Percentiles rank a stretch among this genome's conserved stretches.
phyloP scores from a whole-genome alignment of 2,113 vertebrate genomes.

The Oostethus manadensis region DNA sequence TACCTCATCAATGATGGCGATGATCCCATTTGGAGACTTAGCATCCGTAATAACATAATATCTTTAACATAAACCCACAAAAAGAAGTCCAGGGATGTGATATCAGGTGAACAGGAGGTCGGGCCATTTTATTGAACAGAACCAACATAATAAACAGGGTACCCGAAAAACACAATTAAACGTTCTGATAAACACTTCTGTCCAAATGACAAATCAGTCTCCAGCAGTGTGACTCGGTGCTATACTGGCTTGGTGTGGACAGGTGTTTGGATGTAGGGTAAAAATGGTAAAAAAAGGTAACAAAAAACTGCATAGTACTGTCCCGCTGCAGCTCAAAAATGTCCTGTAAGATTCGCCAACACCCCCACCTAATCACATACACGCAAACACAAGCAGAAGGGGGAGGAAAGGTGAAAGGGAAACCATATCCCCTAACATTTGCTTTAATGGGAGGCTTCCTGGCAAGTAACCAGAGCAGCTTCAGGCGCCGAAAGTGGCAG shows the following conservation, averaged over 20 bases:
- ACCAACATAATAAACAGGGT: no score
- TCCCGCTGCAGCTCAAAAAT: slow-evolving; percentile 45
- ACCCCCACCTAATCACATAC: not conserved
- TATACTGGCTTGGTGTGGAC: not conserved
- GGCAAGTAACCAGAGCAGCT: slow-evolving; percentile 61
- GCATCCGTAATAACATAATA: no score
- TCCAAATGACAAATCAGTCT: slow-evolving; percentile 40
- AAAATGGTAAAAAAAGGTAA: slow-evolving; percentile 23
- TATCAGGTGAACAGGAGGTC: no score
- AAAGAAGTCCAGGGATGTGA: no score
- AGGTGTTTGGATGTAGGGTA: slow-evolving; percentile 7
- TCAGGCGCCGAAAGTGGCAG: slow-evolving; percentile 51
- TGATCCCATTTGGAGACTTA: no score
- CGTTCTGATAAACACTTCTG: no score
- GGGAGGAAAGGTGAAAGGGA: slow-evolving; percentile 48
- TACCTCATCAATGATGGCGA: no score
- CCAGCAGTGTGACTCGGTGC: not conserved
- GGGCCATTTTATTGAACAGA: no score
- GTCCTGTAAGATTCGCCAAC: slow-evolving; percentile 46
- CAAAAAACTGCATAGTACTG: slow-evolving; percentile 32
- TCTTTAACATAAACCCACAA: no score
- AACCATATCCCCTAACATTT: slow-evolving; percentile 59
- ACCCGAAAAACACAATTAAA: no score
- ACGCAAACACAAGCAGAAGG: slow-evolving; percentile 27
- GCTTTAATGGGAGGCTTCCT: slow-evolving; percentile 70